phyloP scores from a whole-genome alignment of 2,113 vertebrate species.

The Gymnogyps californianus region DNA sequence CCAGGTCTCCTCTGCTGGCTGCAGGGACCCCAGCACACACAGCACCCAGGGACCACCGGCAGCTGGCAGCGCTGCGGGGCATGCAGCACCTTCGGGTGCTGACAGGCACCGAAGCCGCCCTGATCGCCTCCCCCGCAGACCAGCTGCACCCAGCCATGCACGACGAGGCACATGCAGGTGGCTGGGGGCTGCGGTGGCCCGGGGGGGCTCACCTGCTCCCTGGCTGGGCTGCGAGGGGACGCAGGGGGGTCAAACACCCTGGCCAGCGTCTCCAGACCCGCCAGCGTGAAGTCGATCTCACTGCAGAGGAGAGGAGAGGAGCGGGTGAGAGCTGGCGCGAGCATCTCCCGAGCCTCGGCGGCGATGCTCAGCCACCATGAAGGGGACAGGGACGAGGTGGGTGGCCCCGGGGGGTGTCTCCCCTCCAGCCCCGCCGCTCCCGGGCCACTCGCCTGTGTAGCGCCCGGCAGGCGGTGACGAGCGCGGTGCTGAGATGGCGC shows the following conservation, averaged over 20 bases:
- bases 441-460: constrained; percentile 73
- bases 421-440: background rate
- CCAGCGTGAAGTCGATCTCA: constrained; percentile 82
- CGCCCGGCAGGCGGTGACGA: constrained; percentile 74
- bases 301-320: constrained; percentile 57
- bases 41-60: background rate
- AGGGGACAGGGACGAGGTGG: fast-evolving
- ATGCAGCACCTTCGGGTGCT: background rate
- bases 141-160: background rate
- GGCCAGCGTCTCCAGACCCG: constrained; percentile 81
- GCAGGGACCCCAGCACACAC: background rate
- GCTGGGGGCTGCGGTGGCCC: background rate
- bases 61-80: fast-evolving
- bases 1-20: background rate
- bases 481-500: constrained; percentile 70
- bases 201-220: constrained; percentile 69
- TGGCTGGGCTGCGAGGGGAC: constrained; percentile 58
- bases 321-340: fast-evolving
- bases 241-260: constrained; percentile 79
- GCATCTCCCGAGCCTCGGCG: fast-evolving
- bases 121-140: fast-evolving
- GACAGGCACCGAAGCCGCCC: background rate
- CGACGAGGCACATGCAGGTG: fast-evolving
- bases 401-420: fast-evolving
- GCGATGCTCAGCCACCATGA: fast-evolving